Evolutionary conservation across 2,113 vertebrate genomes (phyloP).

Genomic region (Chlamydotis undulata): DNA sequence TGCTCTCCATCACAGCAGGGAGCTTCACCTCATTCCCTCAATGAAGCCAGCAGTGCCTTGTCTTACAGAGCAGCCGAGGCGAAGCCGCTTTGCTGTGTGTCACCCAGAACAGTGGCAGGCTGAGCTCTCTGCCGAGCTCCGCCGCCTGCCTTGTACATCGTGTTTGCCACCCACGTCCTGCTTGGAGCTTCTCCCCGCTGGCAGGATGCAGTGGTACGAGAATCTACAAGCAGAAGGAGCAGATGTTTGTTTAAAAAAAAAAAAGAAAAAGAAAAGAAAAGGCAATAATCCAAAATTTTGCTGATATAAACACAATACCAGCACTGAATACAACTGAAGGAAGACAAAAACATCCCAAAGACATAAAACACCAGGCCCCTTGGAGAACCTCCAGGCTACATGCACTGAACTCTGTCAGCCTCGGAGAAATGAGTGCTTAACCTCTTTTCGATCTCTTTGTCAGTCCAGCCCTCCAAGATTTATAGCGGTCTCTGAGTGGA

Average conservation of each 20-base stretch:
- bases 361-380: slow-evolving; percentile 59
- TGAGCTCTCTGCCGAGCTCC: not conserved
- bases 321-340: slow-evolving; percentile 5
- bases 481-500: not conserved
- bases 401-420: slow-evolving; percentile 4
- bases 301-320: slow-evolving; percentile 62
- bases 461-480: not conserved
- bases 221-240: slow-evolving; percentile 15
- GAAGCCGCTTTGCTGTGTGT: not conserved
- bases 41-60: not conserved
- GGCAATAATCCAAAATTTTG: slow-evolving; percentile 37
- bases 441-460: slow-evolving; percentile 33
- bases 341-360: slow-evolving; percentile 64
- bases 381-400: slow-evolving; percentile 57
- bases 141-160: not conserved
- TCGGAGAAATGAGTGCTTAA: slow-evolving; percentile 11
- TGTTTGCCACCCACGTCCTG: not conserved
- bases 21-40: not conserved
- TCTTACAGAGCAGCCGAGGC: not conserved
- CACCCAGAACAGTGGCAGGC: not conserved
- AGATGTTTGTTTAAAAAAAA: not conserved
- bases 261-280: not conserved
- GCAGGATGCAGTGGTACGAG: not conserved
- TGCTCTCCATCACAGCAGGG: not conserved
- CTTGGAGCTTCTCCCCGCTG: not conserved